phyloP scores from a whole-genome alignment of 2,888 invertebrate genomes.

The Cactoblastis cactorum region DNA sequence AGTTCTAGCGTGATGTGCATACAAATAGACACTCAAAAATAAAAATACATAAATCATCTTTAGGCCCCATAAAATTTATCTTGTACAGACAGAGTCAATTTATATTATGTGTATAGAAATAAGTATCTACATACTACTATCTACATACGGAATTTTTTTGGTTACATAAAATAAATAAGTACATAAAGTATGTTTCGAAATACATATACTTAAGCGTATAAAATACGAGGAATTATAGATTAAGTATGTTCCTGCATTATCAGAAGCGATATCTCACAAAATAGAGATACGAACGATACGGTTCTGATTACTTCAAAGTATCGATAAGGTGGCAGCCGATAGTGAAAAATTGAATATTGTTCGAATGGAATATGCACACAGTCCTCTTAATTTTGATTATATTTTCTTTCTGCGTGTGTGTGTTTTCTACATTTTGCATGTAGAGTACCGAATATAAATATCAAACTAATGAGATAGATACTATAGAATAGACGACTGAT shows the following conservation, averaged over 20 bases:
- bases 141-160: not conserved
- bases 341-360: not conserved
- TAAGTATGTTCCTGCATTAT: not conserved
- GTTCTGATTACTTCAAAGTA: not conserved
- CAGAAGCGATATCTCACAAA: slow-evolving; percentile 4
- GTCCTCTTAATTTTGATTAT: not conserved
- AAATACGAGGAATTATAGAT: slow-evolving; percentile 6
- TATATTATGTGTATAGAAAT: too few relatives aligned
- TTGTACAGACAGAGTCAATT: too few relatives aligned
- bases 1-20: too few relatives aligned
- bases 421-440: not conserved
- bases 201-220: not conserved
- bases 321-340: slow-evolving; percentile 8
- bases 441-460: too few relatives aligned
- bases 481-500: too few relatives aligned
- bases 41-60: too few relatives aligned
- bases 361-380: not conserved
- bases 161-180: not conserved
- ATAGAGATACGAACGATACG: slow-evolving; percentile 7
- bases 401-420: not conserved
- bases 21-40: too few relatives aligned
- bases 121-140: too few relatives aligned
- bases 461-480: too few relatives aligned
- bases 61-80: too few relatives aligned
- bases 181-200: not conserved